phyloP scores from a whole-genome alignment of 1,140 invertebrate species.

The Aphidius gifuensis region DNA sequence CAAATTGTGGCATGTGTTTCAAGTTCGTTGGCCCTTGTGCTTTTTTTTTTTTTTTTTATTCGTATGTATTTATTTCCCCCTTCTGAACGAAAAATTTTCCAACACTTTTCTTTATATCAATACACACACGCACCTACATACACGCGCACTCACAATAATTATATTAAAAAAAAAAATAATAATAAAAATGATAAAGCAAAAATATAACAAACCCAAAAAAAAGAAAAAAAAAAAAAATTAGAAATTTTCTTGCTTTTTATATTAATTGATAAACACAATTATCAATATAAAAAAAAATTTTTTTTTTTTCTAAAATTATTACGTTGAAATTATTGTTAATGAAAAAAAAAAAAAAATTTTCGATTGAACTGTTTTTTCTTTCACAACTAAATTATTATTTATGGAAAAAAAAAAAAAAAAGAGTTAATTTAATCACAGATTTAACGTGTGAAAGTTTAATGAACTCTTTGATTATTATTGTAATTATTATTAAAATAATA shows the following conservation, averaged over 20 bases:
- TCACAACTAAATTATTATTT: too few relatives aligned
- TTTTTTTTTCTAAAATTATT: too few relatives aligned
- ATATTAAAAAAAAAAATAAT: too few relatives aligned
- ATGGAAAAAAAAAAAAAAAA: too few relatives aligned
- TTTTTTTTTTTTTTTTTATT: constrained; percentile 1
- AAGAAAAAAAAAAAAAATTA: background rate
- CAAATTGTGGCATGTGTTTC: constrained; percentile 15
- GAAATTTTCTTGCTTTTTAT: too few relatives aligned
- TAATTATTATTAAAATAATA: too few relatives aligned
- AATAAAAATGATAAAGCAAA: background rate
- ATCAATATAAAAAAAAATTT: too few relatives aligned
- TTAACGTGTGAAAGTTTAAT: background rate
- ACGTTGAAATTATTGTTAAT: too few relatives aligned
- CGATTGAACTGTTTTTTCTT: too few relatives aligned
- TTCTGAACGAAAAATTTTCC: background rate
- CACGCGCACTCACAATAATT: background rate
- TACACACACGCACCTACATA: background rate
- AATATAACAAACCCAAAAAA: background rate
- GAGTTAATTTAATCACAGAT: background rate
- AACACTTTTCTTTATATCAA: background rate
- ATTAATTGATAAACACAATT: too few relatives aligned
- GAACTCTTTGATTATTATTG: background rate
- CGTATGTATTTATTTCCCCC: background rate
- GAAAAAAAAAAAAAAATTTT: too few relatives aligned
- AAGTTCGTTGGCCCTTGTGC: constrained; percentile 20